Evolutionary conservation across 2,888 invertebrate genomes (phyloP).

Genomic region (Seira musarum): DNA sequence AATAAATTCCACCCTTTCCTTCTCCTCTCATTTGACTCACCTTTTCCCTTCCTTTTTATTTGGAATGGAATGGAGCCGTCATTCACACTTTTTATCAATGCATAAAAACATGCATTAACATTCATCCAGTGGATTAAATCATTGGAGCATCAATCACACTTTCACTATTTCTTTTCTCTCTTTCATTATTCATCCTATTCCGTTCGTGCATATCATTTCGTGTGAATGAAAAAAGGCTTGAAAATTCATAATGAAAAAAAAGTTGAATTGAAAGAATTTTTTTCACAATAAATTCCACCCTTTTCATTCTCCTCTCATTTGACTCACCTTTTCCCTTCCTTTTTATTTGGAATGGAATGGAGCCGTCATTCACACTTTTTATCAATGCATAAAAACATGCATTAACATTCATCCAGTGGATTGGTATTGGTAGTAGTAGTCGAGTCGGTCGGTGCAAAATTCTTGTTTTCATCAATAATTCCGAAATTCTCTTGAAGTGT

Average conservation of each 20-base stretch:
- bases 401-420: no score
- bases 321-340: neutral
- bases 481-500: constrained; percentile 27
- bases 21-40: neutral
- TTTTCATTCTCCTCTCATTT: constrained; percentile 1
- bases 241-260: constrained; percentile 39
- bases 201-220: constrained; percentile 4
- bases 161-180: neutral
- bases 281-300: constrained; percentile 9
- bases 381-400: constrained; percentile 55
- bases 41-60: neutral
- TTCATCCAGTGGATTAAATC: no score
- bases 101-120: no score
- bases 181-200: constrained; percentile 1
- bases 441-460: constrained; percentile 49
- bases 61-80: constrained; percentile 49
- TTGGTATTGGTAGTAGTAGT: no score
- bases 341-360: constrained; percentile 22
- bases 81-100: constrained; percentile 59
- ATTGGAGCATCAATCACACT: constrained; percentile 52
- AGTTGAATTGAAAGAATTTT: neutral
- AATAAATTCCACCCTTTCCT: constrained; percentile 2
- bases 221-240: constrained; percentile 28
- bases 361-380: constrained; percentile 60
- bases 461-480: constrained; percentile 60